phyloP scores from a whole-genome alignment of 2,888 invertebrate genomes.

The Pyrocoelia pectoralis region DNA sequence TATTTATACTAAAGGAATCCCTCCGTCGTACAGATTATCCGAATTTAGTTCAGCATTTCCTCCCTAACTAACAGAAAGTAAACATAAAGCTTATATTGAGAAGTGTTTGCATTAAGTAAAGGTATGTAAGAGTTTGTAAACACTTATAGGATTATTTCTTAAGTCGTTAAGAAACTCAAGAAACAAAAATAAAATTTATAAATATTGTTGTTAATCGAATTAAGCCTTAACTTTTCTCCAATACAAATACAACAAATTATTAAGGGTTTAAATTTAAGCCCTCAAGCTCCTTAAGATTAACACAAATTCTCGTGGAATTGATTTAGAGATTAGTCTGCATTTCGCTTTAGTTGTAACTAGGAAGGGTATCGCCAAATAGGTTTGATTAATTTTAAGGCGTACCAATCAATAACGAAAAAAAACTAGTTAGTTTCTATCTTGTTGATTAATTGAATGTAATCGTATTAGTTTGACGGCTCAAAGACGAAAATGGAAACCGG shows the following conservation, averaged over 20 bases:
- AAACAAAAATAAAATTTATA: not conserved
- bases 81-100: conserved; percentile 22
- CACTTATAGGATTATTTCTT: conserved; percentile 8
- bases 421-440: too few relatives aligned
- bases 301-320: not conserved
- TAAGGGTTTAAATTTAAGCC: not conserved
- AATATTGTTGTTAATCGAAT: not conserved
- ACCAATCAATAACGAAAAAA: too few relatives aligned
- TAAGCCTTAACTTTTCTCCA: not conserved
- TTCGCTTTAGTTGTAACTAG: conserved; percentile 2
- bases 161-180: not conserved
- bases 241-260: not conserved
- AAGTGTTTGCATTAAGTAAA: conserved; percentile 24
- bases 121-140: conserved; percentile 23
- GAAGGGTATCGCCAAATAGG: not conserved
- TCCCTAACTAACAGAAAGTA: conserved; percentile 20
- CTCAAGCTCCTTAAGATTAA: not conserved
- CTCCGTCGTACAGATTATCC: conserved; percentile 15
- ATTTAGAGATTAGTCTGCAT: not conserved
- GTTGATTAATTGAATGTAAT: too few relatives aligned
- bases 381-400: too few relatives aligned
- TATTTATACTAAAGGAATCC: conserved; percentile 19
- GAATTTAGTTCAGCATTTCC: conserved; percentile 27
- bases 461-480: too few relatives aligned
- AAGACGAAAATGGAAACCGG: too few relatives aligned